phyloP scores from a whole-genome alignment of 2,888 invertebrate genomes.

The Epistrophella euchroma region DNA sequence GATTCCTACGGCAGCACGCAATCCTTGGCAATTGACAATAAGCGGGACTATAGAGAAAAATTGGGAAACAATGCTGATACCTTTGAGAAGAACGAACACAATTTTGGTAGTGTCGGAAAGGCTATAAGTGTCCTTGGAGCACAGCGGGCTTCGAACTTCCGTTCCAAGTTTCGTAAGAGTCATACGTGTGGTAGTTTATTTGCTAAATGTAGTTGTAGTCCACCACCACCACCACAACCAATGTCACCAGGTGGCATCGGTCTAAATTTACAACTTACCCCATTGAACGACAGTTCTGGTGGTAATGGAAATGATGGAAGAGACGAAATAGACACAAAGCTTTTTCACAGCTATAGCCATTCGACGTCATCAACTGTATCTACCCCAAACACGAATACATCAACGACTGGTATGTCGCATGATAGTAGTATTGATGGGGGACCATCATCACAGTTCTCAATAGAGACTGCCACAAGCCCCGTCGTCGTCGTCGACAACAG shows the following conservation, averaged over 20 bases:
- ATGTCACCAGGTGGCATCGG: constrained; percentile 48
- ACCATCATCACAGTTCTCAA: constrained; percentile 41
- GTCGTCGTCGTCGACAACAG: constrained; percentile 30
- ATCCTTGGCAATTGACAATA: constrained; percentile 47
- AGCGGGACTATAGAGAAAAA: constrained; percentile 6
- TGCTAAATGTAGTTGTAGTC: constrained; percentile 80
- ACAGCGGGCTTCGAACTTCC: constrained; percentile 77
- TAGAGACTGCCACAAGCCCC: constrained; percentile 68
- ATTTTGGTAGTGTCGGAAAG: constrained; percentile 75
- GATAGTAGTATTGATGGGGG: constrained; percentile 70
- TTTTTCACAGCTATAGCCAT: constrained; percentile 63
- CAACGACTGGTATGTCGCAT: constrained; percentile 66
- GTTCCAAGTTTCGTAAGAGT: constrained; percentile 80
- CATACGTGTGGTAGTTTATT: constrained; percentile 82
- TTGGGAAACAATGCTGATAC: constrained; percentile 40
- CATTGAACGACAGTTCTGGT: constrained; percentile 40
- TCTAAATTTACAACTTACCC: constrained; percentile 61
- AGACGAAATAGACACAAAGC: constrained; percentile 61
- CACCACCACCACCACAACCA: constrained; percentile 63
- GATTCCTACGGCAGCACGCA: constrained; percentile 57
- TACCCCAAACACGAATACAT: constrained; percentile 71
- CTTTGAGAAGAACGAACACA: constrained; percentile 67
- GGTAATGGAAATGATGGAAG: constrained; percentile 13
- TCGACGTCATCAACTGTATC: constrained; percentile 71
- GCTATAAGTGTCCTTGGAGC: constrained; percentile 75